These are phyloP conservation scores for Clarias fuscus DNA, from an alignment of 2,797 vertebrate genomes.

Conservation along the genomic window DNA sequence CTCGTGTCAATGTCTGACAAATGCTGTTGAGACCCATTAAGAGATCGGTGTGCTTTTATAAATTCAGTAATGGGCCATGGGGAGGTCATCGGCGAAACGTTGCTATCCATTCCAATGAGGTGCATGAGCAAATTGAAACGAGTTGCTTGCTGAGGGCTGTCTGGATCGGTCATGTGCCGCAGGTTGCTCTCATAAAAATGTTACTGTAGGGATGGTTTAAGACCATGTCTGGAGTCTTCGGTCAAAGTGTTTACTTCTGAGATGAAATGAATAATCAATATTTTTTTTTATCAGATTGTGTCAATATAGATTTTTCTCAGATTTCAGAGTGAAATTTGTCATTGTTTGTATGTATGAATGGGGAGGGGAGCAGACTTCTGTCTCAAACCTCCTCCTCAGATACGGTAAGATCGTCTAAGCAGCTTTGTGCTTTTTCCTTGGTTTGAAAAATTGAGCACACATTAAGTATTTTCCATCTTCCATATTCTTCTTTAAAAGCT, in stretches of 20 bases:
- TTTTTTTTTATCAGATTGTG: conserved; percentile 5
- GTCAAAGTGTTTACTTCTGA: conserved; percentile 42
- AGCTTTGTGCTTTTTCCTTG: not conserved
- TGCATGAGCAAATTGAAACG: conserved; percentile 44
- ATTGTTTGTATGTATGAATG: conserved; percentile 29
- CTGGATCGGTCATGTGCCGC: conserved; percentile 34
- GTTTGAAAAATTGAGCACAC: not conserved
- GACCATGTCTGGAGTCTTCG: conserved; percentile 36
- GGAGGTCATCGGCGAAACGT: conserved; percentile 46
- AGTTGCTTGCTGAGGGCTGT: conserved; percentile 19
- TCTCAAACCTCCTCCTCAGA: not conserved
- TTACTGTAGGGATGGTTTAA: conserved; percentile 51
- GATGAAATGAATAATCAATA: conserved; percentile 34
- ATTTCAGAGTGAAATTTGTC: conserved; percentile 35
- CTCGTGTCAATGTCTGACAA: conserved; percentile 16
- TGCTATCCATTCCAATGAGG: conserved; percentile 30
- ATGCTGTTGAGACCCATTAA: conserved; percentile 41
- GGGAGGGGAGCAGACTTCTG: conserved; percentile 4
- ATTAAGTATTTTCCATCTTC: not conserved
- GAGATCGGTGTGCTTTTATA: conserved; percentile 38
- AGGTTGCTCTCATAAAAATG: conserved; percentile 46
- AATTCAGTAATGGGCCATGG: conserved; percentile 34
- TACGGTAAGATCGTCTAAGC: not conserved
- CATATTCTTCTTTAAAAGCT: not conserved
- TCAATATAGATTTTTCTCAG: conserved; percentile 44